Evolutionary conservation across 2,888 invertebrate genomes (phyloP), one percentile per base, ranked within the genome.

Genomic region (Danaus chrysippus): DNA sequence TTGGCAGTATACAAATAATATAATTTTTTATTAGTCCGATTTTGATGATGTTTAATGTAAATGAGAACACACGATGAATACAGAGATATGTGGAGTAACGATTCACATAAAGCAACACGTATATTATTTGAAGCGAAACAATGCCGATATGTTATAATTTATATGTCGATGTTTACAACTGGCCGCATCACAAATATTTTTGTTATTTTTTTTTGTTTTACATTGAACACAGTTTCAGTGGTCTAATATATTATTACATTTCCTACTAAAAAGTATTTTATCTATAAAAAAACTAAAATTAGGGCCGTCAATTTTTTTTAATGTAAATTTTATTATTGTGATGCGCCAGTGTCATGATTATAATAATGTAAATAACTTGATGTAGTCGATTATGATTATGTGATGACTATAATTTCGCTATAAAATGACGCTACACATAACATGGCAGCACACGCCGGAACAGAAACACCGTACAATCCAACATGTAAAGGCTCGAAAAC

Each of bases 1-100:
- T 85, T 86, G 84, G 84, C 84, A 86, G 82, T 82, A 81, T 83
- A 86, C 86, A 86, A 87, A 85, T 81, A 70, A 86, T 15, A 85
- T 83, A 79, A 84, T 82, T 76, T 73, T 67, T 70, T 69, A 68
- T 70, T 68, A 65, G 68, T 62, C 65, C 60, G 57, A 69, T 68
- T 49, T 49, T 70, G 69, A 69, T 13, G 17, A 57, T 52, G 43
- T 56, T 59, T 42, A 23, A 10, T 17, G 34, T 59, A 61, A 43
- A 63, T 23, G 54, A 60, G 19, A 62, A 34, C 23, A 63, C 13
- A 55, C 59, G 15, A 53, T 42, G 56, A 58, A 56, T 52, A 63
- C 54, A 66, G 52, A 70, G 67, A 78, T 70, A 75, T 76, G 76
- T 71, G 72, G 73, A 74, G 76, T 74, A 70, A 70, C 72, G 72